These are phyloP conservation scores for Willowsia nigromaculata DNA, from an alignment of 2,888 invertebrate species.

Conservation along the genomic window DNA sequence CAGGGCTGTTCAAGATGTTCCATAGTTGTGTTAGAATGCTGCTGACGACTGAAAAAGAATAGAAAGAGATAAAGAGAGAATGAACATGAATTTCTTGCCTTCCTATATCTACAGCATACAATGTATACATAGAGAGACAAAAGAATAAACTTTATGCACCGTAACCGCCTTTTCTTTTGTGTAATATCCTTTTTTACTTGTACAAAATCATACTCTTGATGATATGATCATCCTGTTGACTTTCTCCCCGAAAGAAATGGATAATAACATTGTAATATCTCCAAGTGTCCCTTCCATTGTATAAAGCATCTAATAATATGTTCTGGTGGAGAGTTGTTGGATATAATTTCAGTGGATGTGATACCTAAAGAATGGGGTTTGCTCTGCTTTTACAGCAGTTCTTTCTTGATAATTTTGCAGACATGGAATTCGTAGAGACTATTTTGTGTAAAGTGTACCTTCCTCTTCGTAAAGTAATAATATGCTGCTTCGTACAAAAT, in stretches of 20 bases:
- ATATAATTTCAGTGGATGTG: neutral
- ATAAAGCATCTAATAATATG: neutral
- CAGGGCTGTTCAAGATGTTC: neutral
- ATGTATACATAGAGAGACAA: neutral
- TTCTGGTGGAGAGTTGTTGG: neutral
- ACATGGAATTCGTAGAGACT: neutral
- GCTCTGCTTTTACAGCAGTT: neutral
- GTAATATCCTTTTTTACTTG: neutral
- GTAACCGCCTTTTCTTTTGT: neutral
- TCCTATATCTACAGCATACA: neutral
- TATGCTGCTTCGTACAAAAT: neutral
- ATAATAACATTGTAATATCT: slow-evolving; percentile 20
- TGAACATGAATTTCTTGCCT: neutral
- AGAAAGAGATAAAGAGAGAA: neutral
- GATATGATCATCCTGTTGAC: slow-evolving; percentile 1
- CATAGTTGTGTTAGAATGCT: neutral
- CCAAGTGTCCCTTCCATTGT: neutral
- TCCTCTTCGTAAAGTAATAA: neutral
- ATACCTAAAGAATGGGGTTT: neutral
- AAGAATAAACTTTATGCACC: neutral
- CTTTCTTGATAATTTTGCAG: neutral
- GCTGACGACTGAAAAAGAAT: neutral
- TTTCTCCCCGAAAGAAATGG: slow-evolving; percentile 3
- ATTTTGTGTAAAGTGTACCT: neutral
- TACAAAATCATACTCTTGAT: neutral